Evolutionary conservation across 2,888 invertebrate species (phyloP).

Genomic region (Anagyrus pseudococci): DNA sequence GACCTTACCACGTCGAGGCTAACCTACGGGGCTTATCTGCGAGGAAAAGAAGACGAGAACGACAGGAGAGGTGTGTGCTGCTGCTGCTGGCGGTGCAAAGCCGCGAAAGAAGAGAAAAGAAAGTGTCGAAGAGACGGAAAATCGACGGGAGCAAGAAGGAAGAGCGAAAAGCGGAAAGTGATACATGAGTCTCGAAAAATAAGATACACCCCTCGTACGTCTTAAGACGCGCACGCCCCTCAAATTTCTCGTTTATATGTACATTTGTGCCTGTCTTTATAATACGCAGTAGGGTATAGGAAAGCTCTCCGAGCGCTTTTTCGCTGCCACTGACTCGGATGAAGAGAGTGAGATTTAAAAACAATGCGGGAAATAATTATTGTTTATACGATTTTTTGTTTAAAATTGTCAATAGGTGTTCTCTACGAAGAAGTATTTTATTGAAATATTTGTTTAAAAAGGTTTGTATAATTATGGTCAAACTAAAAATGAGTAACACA

Average conservation of each 20-base stretch:
- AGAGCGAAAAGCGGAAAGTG: background rate
- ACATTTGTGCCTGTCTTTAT: background rate
- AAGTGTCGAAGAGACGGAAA: slow-evolving; percentile 4
- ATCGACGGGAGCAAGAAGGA: slow-evolving; percentile 8
- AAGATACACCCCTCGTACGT: slow-evolving; percentile 11
- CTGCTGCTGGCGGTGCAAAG: slow-evolving; percentile 11
- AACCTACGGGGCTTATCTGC: slow-evolving; percentile 42
- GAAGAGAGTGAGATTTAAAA: too few relatives aligned
- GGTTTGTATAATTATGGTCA: too few relatives aligned
- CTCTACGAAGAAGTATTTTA: too few relatives aligned
- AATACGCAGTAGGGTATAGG: too few relatives aligned
- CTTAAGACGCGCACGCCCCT: background rate
- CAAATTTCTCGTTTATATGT: slow-evolving; percentile 11
- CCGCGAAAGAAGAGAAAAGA: slow-evolving; percentile 9
- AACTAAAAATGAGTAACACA: too few relatives aligned
- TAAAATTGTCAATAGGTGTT: too few relatives aligned
- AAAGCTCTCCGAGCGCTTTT: too few relatives aligned
- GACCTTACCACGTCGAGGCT: slow-evolving; percentile 34
- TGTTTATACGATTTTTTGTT: too few relatives aligned
- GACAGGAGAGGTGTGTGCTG: slow-evolving; percentile 20
- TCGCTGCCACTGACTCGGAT: too few relatives aligned
- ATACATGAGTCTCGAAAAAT: slow-evolving; percentile 14
- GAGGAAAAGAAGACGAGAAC: slow-evolving; percentile 15
- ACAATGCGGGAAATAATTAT: too few relatives aligned
- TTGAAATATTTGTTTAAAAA: too few relatives aligned